Evolutionary conservation across 2,113 vertebrate genomes (phyloP).

Genomic region (Colossoma macropomum): DNA sequence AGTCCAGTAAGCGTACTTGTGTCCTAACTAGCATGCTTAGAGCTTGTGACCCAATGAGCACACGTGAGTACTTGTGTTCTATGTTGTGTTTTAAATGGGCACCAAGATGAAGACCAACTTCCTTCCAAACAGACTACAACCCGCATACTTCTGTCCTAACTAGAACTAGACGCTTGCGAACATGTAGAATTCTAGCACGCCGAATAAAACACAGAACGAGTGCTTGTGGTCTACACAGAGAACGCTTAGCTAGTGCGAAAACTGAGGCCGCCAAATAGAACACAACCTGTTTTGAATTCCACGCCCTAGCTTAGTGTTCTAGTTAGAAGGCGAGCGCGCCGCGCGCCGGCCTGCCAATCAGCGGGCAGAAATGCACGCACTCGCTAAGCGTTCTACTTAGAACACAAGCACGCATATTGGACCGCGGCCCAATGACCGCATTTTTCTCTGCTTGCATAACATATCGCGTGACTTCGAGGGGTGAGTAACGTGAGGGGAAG

Average conservation of each 20-base stretch:
- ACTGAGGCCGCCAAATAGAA: neutral
- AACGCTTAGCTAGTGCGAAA: neutral
- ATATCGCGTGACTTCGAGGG: constrained; percentile 54
- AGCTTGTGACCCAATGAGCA: too few species aligned
- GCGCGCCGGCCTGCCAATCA: neutral
- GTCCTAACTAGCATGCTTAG: neutral
- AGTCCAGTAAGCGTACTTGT: neutral
- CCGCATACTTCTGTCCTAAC: too few species aligned
- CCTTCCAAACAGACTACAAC: too few species aligned
- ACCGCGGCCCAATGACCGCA: constrained; percentile 43
- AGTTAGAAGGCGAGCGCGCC: neutral
- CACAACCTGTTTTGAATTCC: neutral
- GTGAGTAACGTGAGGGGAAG: constrained; percentile 43
- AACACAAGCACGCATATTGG: neutral
- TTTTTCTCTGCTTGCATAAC: constrained; percentile 53
- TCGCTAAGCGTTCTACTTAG: neutral
- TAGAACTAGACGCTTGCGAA: too few species aligned
- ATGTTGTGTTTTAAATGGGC: too few species aligned
- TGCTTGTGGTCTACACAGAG: neutral
- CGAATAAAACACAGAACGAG: too few species aligned
- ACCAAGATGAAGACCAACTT: too few species aligned
- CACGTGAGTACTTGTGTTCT: too few species aligned
- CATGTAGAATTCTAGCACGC: too few species aligned
- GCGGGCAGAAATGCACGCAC: neutral
- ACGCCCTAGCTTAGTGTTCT: neutral